Conservation (phyloP, 2,113 vertebrate genomes). For the Toxostoma redivivum region DNA sequence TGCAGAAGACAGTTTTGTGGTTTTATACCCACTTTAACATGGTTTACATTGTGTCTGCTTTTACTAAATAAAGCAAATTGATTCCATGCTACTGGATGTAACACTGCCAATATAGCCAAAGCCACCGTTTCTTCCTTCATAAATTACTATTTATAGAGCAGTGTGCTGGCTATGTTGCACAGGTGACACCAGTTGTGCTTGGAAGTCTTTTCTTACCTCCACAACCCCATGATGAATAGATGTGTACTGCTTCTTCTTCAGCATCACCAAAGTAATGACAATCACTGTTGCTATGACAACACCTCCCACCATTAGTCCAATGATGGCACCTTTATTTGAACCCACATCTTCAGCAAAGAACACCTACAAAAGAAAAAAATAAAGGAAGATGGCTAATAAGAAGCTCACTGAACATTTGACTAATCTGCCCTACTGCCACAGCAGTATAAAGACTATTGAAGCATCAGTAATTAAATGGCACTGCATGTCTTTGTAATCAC, state of each 20-base stretch:
- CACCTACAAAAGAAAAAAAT: constrained; percentile 75
- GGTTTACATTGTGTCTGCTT: background rate
- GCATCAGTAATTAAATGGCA: background rate
- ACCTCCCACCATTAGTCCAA: constrained; percentile 98
- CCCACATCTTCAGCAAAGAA: constrained; percentile 96
- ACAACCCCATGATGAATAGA: constrained; percentile 98
- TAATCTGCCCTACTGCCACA: background rate
- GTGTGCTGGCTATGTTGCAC: background rate
- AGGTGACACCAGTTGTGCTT: background rate
- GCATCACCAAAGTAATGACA: constrained; percentile 98
- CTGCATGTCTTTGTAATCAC: background rate
- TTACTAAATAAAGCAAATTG: background rate
- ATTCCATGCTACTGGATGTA: background rate
- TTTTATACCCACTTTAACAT: background rate
- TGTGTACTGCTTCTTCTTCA: constrained; percentile 99
- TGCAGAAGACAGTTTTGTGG: background rate
- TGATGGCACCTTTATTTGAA: constrained; percentile 97
- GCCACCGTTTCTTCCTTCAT: background rate
- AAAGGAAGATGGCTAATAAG: background rate
- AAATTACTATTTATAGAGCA: background rate
- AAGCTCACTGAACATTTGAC: background rate
- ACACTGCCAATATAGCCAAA: background rate
- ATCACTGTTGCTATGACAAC: constrained; percentile 99
- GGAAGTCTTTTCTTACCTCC: constrained; percentile 78
- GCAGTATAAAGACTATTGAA: background rate